Base-by-base conservation (phyloP, 2,888 invertebrate genomes). In the Gerris lacustris region DNA sequence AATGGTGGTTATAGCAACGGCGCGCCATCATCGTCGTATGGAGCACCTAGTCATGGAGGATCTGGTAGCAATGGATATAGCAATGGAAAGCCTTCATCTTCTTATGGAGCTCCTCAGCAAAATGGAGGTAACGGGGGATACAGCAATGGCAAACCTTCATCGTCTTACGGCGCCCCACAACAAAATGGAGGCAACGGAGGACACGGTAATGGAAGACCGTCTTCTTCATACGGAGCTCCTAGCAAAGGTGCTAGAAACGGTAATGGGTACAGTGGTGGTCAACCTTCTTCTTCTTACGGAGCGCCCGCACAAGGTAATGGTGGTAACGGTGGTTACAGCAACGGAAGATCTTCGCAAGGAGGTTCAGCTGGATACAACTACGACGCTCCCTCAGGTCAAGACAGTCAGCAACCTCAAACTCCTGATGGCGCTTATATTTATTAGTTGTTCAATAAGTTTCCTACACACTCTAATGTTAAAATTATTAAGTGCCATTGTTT, bases 401-500 rank as follows among this genome's bases (percentile, higher is more conserved):
- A 31, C 15, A 55, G 55, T 15, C 55, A 55, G 15, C 55, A 55
- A 55, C 11, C 55, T 11, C 55, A 55, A 55, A 55, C 55, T 55
- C 55, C 55, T 9, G 55, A 55, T 55, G 55, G 55, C 55, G 55
- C 55, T 15, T 55, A 55, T 15, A 55, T 55, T 55, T 55, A 55
- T 55, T 55, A 55, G 55, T 55, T 55, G 15, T 11, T 11, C 5
- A 2, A 55, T 55, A 55, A 55, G 15, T 55, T 55, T 55, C 55
- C 55, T 55, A 55, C 55, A 31, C 31, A 31, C 31, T 31, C 31
- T 31, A 31, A 2, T 15, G 55, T 9, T 55, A 11, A 55, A 55
- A 55, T 55, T 55, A 55, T 55, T 55, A 55, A 55, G 55, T 55
- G 55, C 55, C 55, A 55, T 55, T 55, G 55, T 55, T 55, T 55